Base-by-base conservation (phyloP, 2,888 invertebrate genomes). In the Oxyteleia sp. region DNA sequence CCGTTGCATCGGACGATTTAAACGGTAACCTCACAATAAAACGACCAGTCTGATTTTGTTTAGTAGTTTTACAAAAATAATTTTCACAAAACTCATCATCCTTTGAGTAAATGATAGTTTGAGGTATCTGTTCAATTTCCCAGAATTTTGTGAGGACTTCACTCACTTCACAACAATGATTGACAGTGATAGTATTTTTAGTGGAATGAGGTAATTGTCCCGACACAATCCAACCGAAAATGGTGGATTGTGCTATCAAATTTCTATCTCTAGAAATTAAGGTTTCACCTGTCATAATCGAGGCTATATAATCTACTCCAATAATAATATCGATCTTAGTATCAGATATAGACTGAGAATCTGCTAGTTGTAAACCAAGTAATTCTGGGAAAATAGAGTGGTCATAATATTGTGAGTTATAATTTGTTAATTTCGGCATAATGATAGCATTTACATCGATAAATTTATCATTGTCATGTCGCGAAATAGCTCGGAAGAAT, bases 141-240 rank as follows among this genome's bases (percentile, higher is more conserved):
- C 32, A 32, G 8, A 32, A 32, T 10, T 8, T 32, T 32, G 32
- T 1, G 5, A 32, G 1, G 8, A 8, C 1, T 23, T 23, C 23
- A 5, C 5, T 23, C 5, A 23, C 2, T 23, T 23, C 23, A 5
- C 23, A 23, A 23, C 23, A 23, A 23, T 4, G 23, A 23, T 23
- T 23, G 5, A 2, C 5, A 23, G 23, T 23, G 23, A 5, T 4
- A 23, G 3, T 23, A 23, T 23, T 23, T 23, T 23, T 5, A 23
- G 2, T 23, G n/a, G n/a, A n/a, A n/a, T n/a, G n/a, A n/a, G n/a
- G n/a, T 23, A 23, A 5, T 4, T 5, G 2, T 23, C 51, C 51
- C 2, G 15, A 51, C 2, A 51, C 26, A 29, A 51, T 29, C 51
- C 51, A 51, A 26, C 51, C 51, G 15, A 51, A 51, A n/a, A 51